Evolutionary conservation across 2,888 invertebrate species (phyloP), one percentile per base, ranked within the genome.

Genomic region (Leucophenga maculata): DNA sequence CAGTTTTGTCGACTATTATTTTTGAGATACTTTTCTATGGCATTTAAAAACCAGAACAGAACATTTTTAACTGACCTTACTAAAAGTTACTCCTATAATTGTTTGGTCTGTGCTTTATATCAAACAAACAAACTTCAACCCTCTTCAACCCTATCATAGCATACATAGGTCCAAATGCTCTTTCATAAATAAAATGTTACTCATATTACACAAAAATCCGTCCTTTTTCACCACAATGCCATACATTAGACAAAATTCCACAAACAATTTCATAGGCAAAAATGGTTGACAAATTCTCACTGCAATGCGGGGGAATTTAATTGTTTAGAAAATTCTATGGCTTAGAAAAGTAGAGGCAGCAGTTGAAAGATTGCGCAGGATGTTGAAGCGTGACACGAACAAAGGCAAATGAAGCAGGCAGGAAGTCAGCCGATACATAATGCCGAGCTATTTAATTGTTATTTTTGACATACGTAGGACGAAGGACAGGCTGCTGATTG

Each of bases 161-260:
- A 8, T 11, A 39, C 39, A 39, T 39, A 39, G 1, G 11, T 6
- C 8, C 8, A 26, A 26, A 4, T 26, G n/a, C 26, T 26, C 3
- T 26, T 26, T 26, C 26, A 26, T 26, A 26, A 26, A 26, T 39
- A 9, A 39, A 39, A 39, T 39, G 39, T 39, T 11, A 6, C 39
- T 39, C 39, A 39, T 6, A 39, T 39, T 39, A 39, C 39, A 39
- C 11, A 39, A 8, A 39, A 39, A 39, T 26, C 3, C 39, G 39
- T 39, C 39, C 39, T 39, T 39, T 39, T 39, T 26, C 39, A 11
- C 39, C 39, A 39, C 39, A 39, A 39, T 11, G 39, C 18, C 18
- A 22, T 22, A 22, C 69, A 65, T 72, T 67, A 67, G 68, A 55
- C 68, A 57, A 73, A n/a, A 70, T 32, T 18, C 39, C 3, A 13